phyloP scores from a whole-genome alignment of 2,888 invertebrate species.

The Rotaria magnacalcarata region DNA sequence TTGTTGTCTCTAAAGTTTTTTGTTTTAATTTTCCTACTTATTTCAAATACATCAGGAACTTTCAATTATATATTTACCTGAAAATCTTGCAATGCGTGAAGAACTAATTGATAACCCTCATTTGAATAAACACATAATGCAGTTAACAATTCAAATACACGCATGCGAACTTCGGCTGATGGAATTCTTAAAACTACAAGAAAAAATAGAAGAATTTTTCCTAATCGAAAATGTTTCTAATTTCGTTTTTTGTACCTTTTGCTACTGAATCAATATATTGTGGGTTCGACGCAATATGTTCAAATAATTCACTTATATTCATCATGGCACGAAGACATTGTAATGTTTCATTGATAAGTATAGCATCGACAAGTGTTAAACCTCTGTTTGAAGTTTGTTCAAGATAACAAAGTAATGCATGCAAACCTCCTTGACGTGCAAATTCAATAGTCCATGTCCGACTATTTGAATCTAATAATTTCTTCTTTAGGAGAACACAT shows the following conservation, averaged over 20 bases:
- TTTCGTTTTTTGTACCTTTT: background rate
- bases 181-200: conserved; percentile 9
- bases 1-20: background rate
- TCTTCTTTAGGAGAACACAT: conserved; percentile 19
- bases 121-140: conserved; percentile 17
- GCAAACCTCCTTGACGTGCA: background rate
- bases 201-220: background rate
- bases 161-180: conserved; percentile 24
- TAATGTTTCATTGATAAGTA: conserved; percentile 8
- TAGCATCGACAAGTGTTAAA: background rate
- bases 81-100: conserved; percentile 19
- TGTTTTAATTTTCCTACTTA: no score
- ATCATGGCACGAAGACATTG: conserved; percentile 28
- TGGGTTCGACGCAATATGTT: conserved; percentile 20
- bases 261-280: background rate
- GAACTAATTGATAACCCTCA: conserved; percentile 1
- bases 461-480: conserved; percentile 1
- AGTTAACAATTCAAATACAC: conserved; percentile 30
- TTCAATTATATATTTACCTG: background rate
- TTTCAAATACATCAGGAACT: no score
- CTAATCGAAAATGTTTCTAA: no score
- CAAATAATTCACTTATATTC: conserved; percentile 20
- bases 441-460: conserved; percentile 4
- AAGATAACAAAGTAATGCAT: background rate
- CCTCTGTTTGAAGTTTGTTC: background rate